Conservation (phyloP, 2,113 vertebrate species). For the Sebastes fasciatus region DNA sequence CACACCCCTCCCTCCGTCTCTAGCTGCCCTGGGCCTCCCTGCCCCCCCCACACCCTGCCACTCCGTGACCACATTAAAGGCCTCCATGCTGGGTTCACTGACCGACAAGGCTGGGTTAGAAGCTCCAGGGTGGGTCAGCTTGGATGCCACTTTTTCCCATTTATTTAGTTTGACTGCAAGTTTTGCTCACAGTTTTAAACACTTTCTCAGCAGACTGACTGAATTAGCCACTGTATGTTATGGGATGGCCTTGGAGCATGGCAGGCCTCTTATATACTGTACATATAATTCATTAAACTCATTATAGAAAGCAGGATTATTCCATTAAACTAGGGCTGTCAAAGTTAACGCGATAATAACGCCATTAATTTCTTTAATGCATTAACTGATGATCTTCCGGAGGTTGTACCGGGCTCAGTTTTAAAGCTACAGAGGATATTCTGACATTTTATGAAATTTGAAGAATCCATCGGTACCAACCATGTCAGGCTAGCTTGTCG, state of each 20-base stretch:
- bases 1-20: background rate
- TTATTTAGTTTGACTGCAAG: constrained; percentile 29
- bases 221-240: background rate
- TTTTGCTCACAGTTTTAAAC: constrained; percentile 6
- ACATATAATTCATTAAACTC: background rate
- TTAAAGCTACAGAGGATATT: no score
- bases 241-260: background rate
- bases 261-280: background rate
- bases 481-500: no score
- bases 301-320: background rate
- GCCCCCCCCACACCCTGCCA: constrained; percentile 42
- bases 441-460: no score
- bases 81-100: constrained; percentile 32
- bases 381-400: no score
- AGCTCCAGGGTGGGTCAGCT: constrained; percentile 43
- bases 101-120: constrained; percentile 9
- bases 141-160: constrained; percentile 18
- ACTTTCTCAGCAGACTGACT: background rate
- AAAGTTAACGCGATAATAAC: no score
- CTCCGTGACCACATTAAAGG: constrained; percentile 61
- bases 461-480: no score
- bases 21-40: constrained; percentile 35
- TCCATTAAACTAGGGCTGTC: background rate
- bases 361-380: no score
- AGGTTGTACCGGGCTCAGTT: no score